These are phyloP conservation scores for Tachyglossus aculeatus DNA, from an alignment of 2,797 vertebrate genomes.

Conservation along the genomic window DNA sequence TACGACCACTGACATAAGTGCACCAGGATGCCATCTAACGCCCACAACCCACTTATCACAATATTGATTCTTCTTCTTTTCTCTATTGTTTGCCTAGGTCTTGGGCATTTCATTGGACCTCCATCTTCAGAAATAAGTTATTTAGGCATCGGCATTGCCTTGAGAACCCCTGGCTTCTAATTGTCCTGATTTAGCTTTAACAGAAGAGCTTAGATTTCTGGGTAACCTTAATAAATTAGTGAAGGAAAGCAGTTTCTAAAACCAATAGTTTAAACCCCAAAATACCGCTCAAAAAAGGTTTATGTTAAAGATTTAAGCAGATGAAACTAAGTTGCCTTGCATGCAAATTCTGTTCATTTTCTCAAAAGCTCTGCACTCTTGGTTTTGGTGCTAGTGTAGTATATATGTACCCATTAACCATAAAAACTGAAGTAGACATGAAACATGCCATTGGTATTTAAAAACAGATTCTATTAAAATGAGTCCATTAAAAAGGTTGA, in stretches of 20 bases:
- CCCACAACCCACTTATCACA: too few relatives aligned
- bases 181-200: constrained; percentile 48
- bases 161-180: constrained; percentile 4
- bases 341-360: constrained; percentile 45
- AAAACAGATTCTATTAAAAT: constrained; percentile 50
- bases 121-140: constrained; percentile 32
- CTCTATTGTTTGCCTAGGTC: constrained; percentile 7
- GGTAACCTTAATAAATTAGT: constrained; percentile 33
- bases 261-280: constrained; percentile 22
- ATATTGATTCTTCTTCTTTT: constrained; percentile 21
- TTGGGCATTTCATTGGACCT: constrained; percentile 12
- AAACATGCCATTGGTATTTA: constrained; percentile 37
- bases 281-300: constrained; percentile 39
- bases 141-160: constrained; percentile 18
- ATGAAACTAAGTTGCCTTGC: constrained; percentile 51
- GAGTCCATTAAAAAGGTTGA: constrained; percentile 33
- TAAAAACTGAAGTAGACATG: constrained; percentile 43
- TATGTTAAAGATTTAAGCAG: constrained; percentile 33
- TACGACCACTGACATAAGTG: too few relatives aligned
- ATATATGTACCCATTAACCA: constrained; percentile 36
- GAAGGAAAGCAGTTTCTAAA: constrained; percentile 39
- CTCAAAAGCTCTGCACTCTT: constrained; percentile 22
- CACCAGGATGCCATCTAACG: too few relatives aligned
- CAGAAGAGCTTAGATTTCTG: constrained; percentile 50
- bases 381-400: constrained; percentile 13